phyloP scores from a whole-genome alignment of 2,888 invertebrate genomes.

The Drosophila vallismaia region DNA sequence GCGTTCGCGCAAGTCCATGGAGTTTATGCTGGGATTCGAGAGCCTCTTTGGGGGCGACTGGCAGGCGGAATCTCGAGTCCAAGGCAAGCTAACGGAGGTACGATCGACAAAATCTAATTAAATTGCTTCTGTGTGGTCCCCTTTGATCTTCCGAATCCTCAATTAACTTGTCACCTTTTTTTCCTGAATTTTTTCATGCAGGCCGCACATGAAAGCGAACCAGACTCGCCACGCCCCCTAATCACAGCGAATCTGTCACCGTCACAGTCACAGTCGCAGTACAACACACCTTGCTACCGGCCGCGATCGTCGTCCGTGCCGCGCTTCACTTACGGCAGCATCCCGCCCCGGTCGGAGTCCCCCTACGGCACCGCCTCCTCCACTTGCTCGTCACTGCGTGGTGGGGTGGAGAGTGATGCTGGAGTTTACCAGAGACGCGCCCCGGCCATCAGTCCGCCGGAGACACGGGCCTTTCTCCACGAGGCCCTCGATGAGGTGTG shows the following conservation, averaged over 20 bases:
- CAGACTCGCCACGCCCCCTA: slow-evolving; percentile 79
- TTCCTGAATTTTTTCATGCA: slow-evolving; percentile 44
- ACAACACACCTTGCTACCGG: slow-evolving; percentile 54
- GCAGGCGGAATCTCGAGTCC: slow-evolving; percentile 83
- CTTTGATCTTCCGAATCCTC: slow-evolving; percentile 28
- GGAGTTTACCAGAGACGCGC: slow-evolving; percentile 54
- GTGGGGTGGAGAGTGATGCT: slow-evolving; percentile 73
- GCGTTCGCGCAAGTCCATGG: slow-evolving; percentile 92
- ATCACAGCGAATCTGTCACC: slow-evolving; percentile 30
- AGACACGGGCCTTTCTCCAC: slow-evolving; percentile 82
- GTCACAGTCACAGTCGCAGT: slow-evolving; percentile 21
- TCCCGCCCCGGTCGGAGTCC: slow-evolving; percentile 71
- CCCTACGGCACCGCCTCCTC: slow-evolving; percentile 81
- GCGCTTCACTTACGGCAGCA: slow-evolving; percentile 73
- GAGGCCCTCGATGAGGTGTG: slow-evolving; percentile 87
- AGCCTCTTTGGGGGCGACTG: slow-evolving; percentile 83
- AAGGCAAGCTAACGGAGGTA: slow-evolving; percentile 84
- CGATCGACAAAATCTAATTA: background rate
- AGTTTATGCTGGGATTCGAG: slow-evolving; percentile 88
- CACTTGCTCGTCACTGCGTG: slow-evolving; percentile 77
- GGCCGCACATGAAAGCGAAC: slow-evolving; percentile 82
- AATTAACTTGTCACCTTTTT: slow-evolving; percentile 61
- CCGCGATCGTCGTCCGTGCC: slow-evolving; percentile 80
- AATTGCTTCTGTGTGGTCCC: slow-evolving; percentile 20
- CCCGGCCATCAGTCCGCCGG: slow-evolving; percentile 80